These are phyloP conservation scores for Poeciliopsis turneri DNA, from an alignment of 2,797 vertebrate genomes.

Conservation along the genomic window DNA sequence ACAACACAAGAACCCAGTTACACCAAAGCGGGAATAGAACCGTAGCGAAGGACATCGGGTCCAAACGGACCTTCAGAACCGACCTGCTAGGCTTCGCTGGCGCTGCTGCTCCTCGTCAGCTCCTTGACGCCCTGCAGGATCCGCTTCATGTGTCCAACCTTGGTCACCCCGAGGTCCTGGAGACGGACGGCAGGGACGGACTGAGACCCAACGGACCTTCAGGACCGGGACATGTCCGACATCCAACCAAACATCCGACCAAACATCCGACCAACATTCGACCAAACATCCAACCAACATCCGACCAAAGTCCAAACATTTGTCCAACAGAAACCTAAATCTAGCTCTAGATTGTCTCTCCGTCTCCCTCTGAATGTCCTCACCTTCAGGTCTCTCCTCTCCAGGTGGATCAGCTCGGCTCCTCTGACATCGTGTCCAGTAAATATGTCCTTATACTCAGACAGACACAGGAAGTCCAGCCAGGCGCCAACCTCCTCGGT, in stretches of 20 bases:
- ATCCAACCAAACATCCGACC: background rate
- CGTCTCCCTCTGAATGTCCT: background rate
- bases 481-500: slow-evolving; percentile 96
- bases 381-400: slow-evolving; percentile 99
- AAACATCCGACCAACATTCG: background rate
- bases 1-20: background rate
- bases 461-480: slow-evolving; percentile 95
- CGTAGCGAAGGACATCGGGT: background rate
- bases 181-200: slow-evolving; percentile 5
- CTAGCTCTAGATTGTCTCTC: background rate
- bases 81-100: slow-evolving; percentile 84
- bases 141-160: slow-evolving; percentile 98
- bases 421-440: slow-evolving; percentile 94
- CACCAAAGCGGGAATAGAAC: background rate
- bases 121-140: slow-evolving; percentile 96
- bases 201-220: background rate
- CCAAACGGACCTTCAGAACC: background rate
- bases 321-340: background rate
- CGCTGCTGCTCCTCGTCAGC: slow-evolving; percentile 87
- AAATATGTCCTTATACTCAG: slow-evolving; percentile 98
- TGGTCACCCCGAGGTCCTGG: slow-evolving; percentile 95
- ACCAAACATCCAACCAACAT: background rate
- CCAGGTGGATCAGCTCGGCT: slow-evolving; percentile 94
- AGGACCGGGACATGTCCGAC: background rate
- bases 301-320: background rate